Base-by-base conservation (phyloP, 2,797 vertebrate genomes). In the Ctenochaetus hawaiiensis region DNA sequence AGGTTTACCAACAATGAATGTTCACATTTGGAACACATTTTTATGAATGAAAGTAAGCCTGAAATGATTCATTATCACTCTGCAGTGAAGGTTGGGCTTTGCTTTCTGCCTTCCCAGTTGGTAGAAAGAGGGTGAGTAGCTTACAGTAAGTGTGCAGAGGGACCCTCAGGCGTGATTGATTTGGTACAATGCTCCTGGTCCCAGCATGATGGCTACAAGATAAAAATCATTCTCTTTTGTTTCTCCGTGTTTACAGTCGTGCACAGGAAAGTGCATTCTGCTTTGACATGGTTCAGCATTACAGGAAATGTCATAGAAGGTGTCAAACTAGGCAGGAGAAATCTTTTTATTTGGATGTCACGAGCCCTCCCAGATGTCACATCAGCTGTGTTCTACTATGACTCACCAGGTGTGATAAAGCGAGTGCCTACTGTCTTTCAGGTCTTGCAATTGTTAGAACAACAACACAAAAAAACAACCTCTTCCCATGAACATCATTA, bases 41-140 rank as follows among this genome's bases (percentile, higher is more conserved):
- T 51, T 57, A 14, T 71, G 53, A 71, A 65, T 71, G 26, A 26
- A 47, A 59, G 7, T 34, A 17, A 72, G 26, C 18, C 16, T 26
- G 51, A 14, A 18, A 14, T 7, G 18, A 44, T 53, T 34, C 12
- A 43, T 16, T 17, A 26, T 57, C 20, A 37, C 49, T 49, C 20
- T 45, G 51, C 14, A 63, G 43, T 44, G 17, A 70, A 7, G 12
- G 30, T 34, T 34, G 30, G 30, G 30, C 30, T 34, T 34, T 34
- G 30, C 30, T 34, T 34, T 34, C 30, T 34, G 30, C 30, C 30
- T 34, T 34, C 30, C 30, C 30, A 34, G 30, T 34, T 34, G 30
- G n/a, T 17, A 53, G n/a, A 53, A 45, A 44, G 63, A 44, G 23
- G 9, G 12, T 41, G 53, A 65, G 61, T 18, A 39, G 22, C 8